Conservation (phyloP, 2,888 invertebrate species). For the Metalampra italica region DNA sequence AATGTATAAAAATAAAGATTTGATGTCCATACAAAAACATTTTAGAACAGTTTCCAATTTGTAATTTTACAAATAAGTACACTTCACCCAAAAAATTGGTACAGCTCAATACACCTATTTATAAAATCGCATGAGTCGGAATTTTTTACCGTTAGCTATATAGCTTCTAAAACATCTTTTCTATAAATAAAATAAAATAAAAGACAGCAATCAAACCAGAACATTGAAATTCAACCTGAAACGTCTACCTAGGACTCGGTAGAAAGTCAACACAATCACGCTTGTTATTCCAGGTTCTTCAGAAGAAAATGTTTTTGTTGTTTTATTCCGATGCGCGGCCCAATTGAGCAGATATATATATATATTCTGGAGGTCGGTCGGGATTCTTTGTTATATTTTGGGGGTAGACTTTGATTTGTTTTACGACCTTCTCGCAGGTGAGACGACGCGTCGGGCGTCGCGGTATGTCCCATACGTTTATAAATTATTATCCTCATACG, state of each 20-base stretch:
- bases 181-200: no score
- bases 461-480: slow-evolving; percentile 6
- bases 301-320: slow-evolving; percentile 16
- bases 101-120: no score
- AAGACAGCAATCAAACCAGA: no score
- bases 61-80: no score
- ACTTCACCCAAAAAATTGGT: no score
- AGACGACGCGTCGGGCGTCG: slow-evolving; percentile 14
- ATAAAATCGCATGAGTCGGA: no score
- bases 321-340: slow-evolving; percentile 21
- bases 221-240: no score
- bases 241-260: neutral
- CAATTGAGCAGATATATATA: slow-evolving; percentile 30
- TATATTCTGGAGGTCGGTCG: slow-evolving; percentile 1
- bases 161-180: no score
- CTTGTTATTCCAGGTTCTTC: slow-evolving; percentile 19
- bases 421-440: slow-evolving; percentile 33
- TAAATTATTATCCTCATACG: slow-evolving; percentile 8
- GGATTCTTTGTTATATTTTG: slow-evolving; percentile 4
- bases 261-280: slow-evolving; percentile 3
- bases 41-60: no score
- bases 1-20: no score
- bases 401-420: slow-evolving; percentile 38
- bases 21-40: no score
- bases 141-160: no score